Base-by-base conservation (phyloP, 2,888 invertebrate genomes). In the Eupithecia subfuscata region DNA sequence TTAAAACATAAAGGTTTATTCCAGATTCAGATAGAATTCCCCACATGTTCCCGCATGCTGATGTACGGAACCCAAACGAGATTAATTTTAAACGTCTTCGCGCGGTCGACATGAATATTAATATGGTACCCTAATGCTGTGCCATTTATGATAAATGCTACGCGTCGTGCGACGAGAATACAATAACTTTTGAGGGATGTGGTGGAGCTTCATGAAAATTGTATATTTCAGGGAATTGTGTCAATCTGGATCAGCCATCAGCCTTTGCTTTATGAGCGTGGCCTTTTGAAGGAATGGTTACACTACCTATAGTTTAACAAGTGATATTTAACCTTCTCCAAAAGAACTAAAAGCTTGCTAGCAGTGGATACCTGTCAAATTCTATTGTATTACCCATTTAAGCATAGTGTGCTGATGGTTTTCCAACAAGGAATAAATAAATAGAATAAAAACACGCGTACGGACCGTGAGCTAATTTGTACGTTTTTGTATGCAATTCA, bases 21-120 rank as follows among this genome's bases (percentile, higher is more conserved):
- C 37, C n/a, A 45, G 68, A 68, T 43, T 43, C 68, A 37, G 40
- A 14, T 40, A 68, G 40, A 72, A 65, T 68, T 73, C 71, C 52
- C 18, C 52, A 18, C 56, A 34, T 65, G 37, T 71, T 18, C 43
- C 40, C n/a, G 6, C 34, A 64, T 11, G 67, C 22, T 22, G n/a
- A 40, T 40, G 22, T 67, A 75, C 77, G 75, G 79, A 71, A 78
- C 82, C 81, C 79, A 80, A 82, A 83, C 79, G 71, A 82, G 83
- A 84, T 84, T 84, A 83, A 83, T 84, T 81, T 80, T 76, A 76
- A 82, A 76, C 79, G 81, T 80, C 83, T 83, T 82, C 79, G 77
- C 76, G 72, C 78, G 75, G 80, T 79, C 78, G 74, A 74, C 73
- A 82, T 84, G 83, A 84, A 85, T 85, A 85, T 84, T 84, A 83